phyloP scores from a whole-genome alignment of 2,888 invertebrate species.

The Apotomis betuletana region DNA sequence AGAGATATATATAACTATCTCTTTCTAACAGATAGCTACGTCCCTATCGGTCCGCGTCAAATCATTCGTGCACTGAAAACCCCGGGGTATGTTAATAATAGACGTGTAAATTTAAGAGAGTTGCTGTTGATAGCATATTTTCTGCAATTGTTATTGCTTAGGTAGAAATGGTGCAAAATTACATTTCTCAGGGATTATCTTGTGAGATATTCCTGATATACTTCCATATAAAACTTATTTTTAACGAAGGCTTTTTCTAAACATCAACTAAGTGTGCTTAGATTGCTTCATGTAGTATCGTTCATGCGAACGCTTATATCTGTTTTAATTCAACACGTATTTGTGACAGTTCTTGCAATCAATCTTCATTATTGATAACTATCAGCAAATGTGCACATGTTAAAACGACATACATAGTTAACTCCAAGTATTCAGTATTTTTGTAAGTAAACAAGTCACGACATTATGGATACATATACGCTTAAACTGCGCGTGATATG shows the following conservation, averaged over 20 bases:
- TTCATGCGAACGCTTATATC: not conserved
- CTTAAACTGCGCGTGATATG: not conserved
- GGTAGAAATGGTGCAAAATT: slow-evolving; percentile 17
- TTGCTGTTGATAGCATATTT: slow-evolving; percentile 12
- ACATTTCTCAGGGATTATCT: not conserved
- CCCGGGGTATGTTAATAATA: not conserved
- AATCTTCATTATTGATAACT: not conserved
- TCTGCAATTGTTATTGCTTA: slow-evolving; percentile 21
- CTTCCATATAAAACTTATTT: slow-evolving; percentile 8
- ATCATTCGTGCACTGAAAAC: too few species aligned
- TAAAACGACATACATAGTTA: not conserved
- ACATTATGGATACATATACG: not conserved
- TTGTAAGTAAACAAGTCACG: not conserved
- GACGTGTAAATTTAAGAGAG: slow-evolving; percentile 5
- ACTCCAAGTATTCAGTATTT: not conserved
- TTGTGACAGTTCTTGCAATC: not conserved
- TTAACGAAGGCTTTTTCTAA: not conserved
- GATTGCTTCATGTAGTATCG: not conserved
- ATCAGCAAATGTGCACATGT: not conserved
- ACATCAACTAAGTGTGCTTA: not conserved
- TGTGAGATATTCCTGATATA: not conserved
- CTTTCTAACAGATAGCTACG: too few species aligned
- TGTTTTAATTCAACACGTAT: not conserved
- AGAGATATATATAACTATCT: too few species aligned
- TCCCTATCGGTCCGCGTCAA: too few species aligned